Conservation (phyloP, 2,797 vertebrate species). For the Stomatorhinus walkeri region DNA sequence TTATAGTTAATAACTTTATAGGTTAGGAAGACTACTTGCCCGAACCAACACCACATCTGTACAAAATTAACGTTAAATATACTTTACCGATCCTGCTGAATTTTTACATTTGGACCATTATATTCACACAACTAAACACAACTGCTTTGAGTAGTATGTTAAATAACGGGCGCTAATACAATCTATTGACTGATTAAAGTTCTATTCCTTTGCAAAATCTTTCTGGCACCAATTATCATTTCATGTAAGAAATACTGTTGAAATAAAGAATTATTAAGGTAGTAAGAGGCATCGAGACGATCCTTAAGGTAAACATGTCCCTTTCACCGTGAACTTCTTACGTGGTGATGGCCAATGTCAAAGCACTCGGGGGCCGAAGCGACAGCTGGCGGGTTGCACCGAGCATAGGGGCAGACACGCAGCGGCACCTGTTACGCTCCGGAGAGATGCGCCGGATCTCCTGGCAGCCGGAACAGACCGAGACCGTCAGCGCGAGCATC, state of each 20-base stretch:
- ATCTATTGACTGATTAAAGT: background rate
- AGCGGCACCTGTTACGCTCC: background rate
- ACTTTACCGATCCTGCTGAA: background rate
- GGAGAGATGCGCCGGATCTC: background rate
- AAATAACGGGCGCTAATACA: background rate
- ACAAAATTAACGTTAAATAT: background rate
- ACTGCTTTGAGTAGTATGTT: background rate
- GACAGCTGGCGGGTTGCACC: background rate
- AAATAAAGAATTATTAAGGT: background rate
- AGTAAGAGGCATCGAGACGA: background rate
- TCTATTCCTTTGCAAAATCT: background rate
- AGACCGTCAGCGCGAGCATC: background rate
- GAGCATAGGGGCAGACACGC: background rate
- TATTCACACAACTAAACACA: background rate
- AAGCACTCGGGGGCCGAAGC: background rate
- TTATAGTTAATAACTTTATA: background rate
- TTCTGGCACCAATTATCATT: background rate
- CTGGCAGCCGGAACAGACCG: background rate
- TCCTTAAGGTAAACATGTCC: background rate
- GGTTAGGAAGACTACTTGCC: background rate
- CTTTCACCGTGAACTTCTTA: background rate
- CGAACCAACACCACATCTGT: background rate
- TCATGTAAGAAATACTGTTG: background rate
- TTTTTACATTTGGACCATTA: background rate
- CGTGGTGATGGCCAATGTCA: background rate